Evolutionary conservation across 2,113 vertebrate species (phyloP).

Genomic region (Climacteris rufus): DNA sequence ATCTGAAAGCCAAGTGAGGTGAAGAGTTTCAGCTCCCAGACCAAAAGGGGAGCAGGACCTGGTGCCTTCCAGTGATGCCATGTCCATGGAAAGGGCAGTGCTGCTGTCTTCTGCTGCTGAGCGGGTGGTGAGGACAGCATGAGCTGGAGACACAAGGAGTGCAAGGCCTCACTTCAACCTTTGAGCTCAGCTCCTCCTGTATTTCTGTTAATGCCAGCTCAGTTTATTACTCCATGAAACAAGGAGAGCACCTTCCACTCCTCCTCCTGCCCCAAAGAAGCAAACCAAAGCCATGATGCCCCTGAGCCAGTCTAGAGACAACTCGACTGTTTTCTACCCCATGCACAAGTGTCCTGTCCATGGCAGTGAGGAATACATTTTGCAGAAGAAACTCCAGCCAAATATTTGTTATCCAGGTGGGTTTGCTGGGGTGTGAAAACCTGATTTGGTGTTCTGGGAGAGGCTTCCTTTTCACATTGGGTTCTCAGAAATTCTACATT

Average conservation of each 20-base stretch:
- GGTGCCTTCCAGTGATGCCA: fast-evolving
- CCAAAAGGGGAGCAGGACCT: background rate
- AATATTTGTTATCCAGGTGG: background rate
- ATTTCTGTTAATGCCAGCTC: no score
- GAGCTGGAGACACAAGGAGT: background rate
- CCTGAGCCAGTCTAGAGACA: background rate
- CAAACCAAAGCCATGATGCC: background rate
- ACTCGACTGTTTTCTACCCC: background rate
- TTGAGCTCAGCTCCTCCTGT: background rate
- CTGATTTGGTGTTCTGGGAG: background rate
- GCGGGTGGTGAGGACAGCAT: fast-evolving
- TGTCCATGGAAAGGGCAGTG: background rate
- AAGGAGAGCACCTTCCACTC: background rate
- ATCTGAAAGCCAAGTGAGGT: background rate
- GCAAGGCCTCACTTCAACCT: background rate
- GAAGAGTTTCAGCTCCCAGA: background rate
- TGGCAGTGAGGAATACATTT: background rate
- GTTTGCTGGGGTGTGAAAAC: background rate
- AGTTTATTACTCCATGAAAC: background rate
- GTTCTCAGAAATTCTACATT: background rate
- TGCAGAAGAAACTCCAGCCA: background rate
- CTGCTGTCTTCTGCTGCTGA: background rate
- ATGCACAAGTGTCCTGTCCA: background rate
- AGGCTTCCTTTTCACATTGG: background rate
- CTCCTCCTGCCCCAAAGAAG: background rate